These are phyloP conservation scores for Drosophila maculinotata DNA, from an alignment of 2,888 invertebrate genomes.

Conservation along the genomic window DNA sequence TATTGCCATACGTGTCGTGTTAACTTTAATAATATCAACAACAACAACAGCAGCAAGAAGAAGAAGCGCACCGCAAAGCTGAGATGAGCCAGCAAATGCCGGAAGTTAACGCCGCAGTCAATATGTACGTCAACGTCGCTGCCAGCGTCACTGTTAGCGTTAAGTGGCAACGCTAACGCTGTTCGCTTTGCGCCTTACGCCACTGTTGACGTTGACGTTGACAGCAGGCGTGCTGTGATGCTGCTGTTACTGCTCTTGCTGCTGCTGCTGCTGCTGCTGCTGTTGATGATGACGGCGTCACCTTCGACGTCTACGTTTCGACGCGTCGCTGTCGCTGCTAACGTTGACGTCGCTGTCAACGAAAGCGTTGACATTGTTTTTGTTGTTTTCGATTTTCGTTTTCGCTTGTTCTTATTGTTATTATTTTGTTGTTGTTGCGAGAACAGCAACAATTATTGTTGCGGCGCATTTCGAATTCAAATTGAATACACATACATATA, in stretches of 20 bases:
- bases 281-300: conserved; percentile 40
- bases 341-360: conserved; percentile 27
- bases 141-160: conserved; percentile 35
- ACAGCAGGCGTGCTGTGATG: conserved; percentile 41
- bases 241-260: conserved; percentile 28
- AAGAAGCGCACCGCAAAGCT: conserved; percentile 6
- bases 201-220: conserved; percentile 37
- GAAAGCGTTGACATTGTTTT: conserved; percentile 63
- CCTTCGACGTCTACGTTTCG: conserved; percentile 42
- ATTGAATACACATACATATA: no score
- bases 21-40: conserved; percentile 42
- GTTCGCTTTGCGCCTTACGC: conserved; percentile 8
- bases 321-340: conserved; percentile 16
- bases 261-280: conserved; percentile 30
- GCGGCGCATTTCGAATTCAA: conserved; percentile 61
- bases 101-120: conserved; percentile 64
- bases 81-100: conserved; percentile 73
- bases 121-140: conserved; percentile 40
- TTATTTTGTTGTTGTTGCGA: conserved; percentile 24
- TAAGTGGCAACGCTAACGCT: conserved; percentile 25
- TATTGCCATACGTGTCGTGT: conserved; percentile 55
- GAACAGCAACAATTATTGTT: conserved; percentile 57
- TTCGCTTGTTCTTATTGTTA: conserved; percentile 46
- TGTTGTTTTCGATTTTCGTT: conserved; percentile 57
- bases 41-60: conserved; percentile 6